Base-by-base conservation (phyloP, 2,888 invertebrate species). In the Pardosa pseudoannulata region DNA sequence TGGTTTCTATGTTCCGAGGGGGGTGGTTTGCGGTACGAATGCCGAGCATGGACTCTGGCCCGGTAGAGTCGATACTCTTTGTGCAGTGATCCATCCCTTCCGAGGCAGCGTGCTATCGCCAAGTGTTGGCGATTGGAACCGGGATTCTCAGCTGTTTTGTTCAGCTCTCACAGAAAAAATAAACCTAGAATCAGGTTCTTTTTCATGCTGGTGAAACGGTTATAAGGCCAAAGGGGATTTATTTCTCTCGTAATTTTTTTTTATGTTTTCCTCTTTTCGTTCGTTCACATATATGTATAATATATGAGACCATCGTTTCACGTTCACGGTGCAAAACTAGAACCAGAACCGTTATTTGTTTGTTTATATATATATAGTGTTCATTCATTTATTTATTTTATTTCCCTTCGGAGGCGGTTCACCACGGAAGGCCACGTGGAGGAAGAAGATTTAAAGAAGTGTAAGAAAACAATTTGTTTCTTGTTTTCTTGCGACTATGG, bases 391-490 rank as follows among this genome's bases (percentile, higher is more conserved):
- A n/a, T n/a, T n/a, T n/a, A n/a, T n/a, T n/a, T n/a, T n/a, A 23
- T 6, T 16, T 41, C 16, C 32, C 41, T 32, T n/a, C 27, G 46
- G 73, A 76, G 68, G 76, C 81, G 70, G 70, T 41, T 80, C 65
- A 76, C 82, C 82, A 64, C 75, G 82, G 76, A 83, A 76, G 82
- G 82, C 82, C 82, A 76, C 82, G 82, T 83, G 76, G 76, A 72
- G 64, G 82, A 76, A 65, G 72, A 41, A 79, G 46, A 65, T 27
- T 29, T n/a, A n/a, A 65, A 56, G 19, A 56, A 23, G 56, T 56
- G 56, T n/a, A n/a, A n/a, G n/a, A n/a, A n/a, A n/a, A n/a, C n/a
- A n/a, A n/a, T n/a, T n/a, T n/a, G n/a, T n/a, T n/a, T n/a, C n/a
- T n/a, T n/a, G n/a, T n/a, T n/a, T n/a, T 56, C 56, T 56, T 23